phyloP scores from a whole-genome alignment of 2,797 vertebrate genomes.

The Pogonophryne albipinna region DNA sequence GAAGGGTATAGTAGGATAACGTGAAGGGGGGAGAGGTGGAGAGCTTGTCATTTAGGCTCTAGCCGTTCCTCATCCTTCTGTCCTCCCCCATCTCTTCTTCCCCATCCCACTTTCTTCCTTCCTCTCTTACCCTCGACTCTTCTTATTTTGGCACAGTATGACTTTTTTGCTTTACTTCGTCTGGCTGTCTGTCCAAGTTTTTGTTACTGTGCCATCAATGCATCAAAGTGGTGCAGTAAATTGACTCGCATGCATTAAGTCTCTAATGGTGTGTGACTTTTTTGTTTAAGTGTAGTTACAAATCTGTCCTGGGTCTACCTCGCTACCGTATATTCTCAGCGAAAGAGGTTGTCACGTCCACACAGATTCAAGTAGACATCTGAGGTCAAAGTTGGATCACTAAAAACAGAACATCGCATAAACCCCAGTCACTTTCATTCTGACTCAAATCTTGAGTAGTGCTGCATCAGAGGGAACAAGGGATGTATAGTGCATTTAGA shows the following conservation, averaged over 20 bases:
- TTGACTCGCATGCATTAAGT: conserved; percentile 68
- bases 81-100: conserved; percentile 64
- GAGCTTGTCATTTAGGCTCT: conserved; percentile 77
- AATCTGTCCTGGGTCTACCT: conserved; percentile 17
- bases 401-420: conserved; percentile 72
- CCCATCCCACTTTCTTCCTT: conserved; percentile 57
- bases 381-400: conserved; percentile 71
- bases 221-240: conserved; percentile 68
- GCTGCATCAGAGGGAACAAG: conserved; percentile 32
- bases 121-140: conserved; percentile 67
- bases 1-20: conserved; percentile 64
- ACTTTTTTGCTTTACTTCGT: conserved; percentile 46
- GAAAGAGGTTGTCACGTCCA: conserved; percentile 47
- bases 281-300: conserved; percentile 33
- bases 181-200: conserved; percentile 41
- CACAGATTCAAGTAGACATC: conserved; percentile 71
- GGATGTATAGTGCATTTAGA: conserved; percentile 39
- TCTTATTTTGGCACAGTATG: conserved; percentile 71
- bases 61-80: conserved; percentile 65
- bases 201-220: conserved; percentile 45
- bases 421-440: conserved; percentile 62
- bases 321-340: conserved; percentile 43
- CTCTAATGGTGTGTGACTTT: conserved; percentile 56
- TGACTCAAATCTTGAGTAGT: conserved; percentile 44
- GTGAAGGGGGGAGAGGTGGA: conserved; percentile 52